A percentile compares a stretch with the other conserved stretches of the same genome.
Conservation (phyloP, 2,797 vertebrate species). For the Cottoperca gobio region DNA sequence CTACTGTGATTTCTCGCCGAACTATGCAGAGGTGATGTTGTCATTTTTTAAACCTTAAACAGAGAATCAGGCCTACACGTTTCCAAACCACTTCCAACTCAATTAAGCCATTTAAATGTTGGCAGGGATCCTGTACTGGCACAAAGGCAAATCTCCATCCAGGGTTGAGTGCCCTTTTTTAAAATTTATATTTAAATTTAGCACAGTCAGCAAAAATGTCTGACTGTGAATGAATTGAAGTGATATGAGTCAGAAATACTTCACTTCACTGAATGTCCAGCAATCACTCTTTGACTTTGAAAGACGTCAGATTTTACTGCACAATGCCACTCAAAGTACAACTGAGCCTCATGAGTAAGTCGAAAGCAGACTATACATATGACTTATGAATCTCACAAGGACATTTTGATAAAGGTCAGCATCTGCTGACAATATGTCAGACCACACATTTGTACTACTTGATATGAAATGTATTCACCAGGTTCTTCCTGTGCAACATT, state of each 20-base stretch:
- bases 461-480: neutral
- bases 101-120: constrained; percentile 73
- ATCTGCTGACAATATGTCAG: constrained; percentile 6
- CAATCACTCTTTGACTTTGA: constrained; percentile 54
- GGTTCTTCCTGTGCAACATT: neutral
- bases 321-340: constrained; percentile 15
- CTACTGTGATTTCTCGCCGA: constrained; percentile 40
- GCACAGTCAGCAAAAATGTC: constrained; percentile 63
- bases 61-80: constrained; percentile 39
- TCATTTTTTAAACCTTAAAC: constrained; percentile 61
- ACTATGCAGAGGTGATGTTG: constrained; percentile 57
- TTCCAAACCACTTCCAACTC: constrained; percentile 73
- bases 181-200: constrained; percentile 12
- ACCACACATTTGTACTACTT: constrained; percentile 1
- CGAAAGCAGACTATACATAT: constrained; percentile 15
- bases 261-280: constrained; percentile 40
- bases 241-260: constrained; percentile 31
- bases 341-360: constrained; percentile 3
- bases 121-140: constrained; percentile 66
- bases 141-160: constrained; percentile 40
- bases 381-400: constrained; percentile 30
- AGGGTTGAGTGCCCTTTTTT: constrained; percentile 29
- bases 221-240: constrained; percentile 44
- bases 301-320: neutral
- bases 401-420: constrained; percentile 58